phyloP scores from a whole-genome alignment of 2,113 vertebrate species.

The Zapus hudsonius region DNA sequence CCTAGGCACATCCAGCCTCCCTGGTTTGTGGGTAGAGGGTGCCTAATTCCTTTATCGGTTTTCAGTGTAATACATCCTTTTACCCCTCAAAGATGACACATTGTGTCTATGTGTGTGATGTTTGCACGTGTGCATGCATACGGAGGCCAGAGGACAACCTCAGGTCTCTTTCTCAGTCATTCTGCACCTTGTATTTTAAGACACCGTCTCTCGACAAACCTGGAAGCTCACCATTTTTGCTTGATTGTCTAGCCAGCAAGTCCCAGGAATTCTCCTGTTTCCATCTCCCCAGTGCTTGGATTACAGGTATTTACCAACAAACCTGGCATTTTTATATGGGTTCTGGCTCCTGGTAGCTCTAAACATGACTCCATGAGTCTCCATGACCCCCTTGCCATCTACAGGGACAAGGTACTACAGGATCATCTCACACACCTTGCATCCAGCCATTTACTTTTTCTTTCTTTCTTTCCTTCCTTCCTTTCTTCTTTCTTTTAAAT shows the following conservation, averaged over 20 bases:
- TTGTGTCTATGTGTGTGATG: no score
- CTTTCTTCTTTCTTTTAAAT: no score
- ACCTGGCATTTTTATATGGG: neutral
- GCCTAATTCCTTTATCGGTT: neutral
- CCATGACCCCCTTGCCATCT: neutral
- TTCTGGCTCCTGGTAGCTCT: neutral
- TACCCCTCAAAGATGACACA: conserved; percentile 30
- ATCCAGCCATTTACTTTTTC: no score
- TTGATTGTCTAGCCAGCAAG: neutral
- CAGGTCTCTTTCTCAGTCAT: no score
- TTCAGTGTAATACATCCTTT: neutral
- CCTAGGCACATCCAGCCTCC: neutral
- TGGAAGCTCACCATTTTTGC: neutral
- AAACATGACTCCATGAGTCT: no score
- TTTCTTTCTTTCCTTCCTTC: no score
- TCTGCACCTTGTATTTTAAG: neutral
- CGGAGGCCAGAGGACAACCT: no score
- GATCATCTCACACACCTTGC: no score
- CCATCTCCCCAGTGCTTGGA: neutral
- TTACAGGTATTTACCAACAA: neutral
- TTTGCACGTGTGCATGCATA: no score
- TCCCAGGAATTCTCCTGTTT: neutral
- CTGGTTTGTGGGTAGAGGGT: neutral
- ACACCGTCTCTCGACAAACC: neutral
- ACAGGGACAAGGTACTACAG: neutral